Evolutionary conservation across 2,113 vertebrate genomes (phyloP).

Genomic region (Gnathonemus longibarbis): DNA sequence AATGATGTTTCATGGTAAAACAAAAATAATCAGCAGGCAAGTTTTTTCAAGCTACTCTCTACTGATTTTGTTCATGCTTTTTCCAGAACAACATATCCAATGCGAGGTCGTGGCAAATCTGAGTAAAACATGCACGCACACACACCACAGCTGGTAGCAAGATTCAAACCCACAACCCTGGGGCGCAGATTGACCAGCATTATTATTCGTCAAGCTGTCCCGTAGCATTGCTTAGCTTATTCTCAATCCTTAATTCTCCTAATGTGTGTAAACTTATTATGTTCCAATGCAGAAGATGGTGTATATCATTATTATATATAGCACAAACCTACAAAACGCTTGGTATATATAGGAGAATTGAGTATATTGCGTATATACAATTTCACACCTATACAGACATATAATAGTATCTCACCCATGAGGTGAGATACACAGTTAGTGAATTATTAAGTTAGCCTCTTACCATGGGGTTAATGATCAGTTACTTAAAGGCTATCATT

Average conservation of each 20-base stretch:
- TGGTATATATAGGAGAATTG: background rate
- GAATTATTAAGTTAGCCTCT: background rate
- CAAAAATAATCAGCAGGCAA: background rate
- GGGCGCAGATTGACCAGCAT: background rate
- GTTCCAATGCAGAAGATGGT: background rate
- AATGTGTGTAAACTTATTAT: background rate
- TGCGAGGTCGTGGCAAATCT: background rate
- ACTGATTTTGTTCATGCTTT: background rate
- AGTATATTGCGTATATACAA: background rate
- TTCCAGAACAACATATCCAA: background rate
- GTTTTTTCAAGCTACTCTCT: background rate
- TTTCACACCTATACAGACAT: background rate
- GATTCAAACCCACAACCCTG: background rate
- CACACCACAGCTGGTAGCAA: background rate
- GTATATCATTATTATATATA: background rate
- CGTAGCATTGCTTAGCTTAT: background rate
- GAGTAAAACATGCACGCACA: background rate
- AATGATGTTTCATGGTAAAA: background rate
- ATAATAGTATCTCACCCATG: background rate
- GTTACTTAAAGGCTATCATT: conserved; percentile 1
- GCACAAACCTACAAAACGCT: background rate
- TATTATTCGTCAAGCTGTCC: background rate
- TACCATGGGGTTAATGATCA: background rate
- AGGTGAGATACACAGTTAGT: background rate
- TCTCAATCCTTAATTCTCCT: background rate